These are phyloP conservation scores for Thripadectes ignobilis DNA, from an alignment of 2,797 vertebrate species.

Conservation along the genomic window DNA sequence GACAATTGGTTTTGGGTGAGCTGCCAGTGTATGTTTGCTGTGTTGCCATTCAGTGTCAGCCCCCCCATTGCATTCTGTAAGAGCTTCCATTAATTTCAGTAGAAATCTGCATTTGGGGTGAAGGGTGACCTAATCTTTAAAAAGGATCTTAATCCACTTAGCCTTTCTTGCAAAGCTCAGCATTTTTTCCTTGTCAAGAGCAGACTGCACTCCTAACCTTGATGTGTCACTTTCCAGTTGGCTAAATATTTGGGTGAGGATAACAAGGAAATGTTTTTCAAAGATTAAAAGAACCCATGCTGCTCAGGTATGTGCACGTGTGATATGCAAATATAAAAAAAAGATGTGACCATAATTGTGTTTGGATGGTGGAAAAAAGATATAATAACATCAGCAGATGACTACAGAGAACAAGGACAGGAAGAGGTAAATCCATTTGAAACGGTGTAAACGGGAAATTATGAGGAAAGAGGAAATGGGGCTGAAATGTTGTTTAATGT, in stretches of 20 bases:
- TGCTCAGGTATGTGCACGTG: conserved; percentile 2
- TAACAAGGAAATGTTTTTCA: conserved; percentile 52
- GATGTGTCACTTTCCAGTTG: conserved; percentile 64
- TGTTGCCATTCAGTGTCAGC: neutral
- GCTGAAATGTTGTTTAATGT: neutral
- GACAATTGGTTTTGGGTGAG: neutral
- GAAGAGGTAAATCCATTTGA: conserved; percentile 13
- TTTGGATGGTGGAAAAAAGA: conserved; percentile 13
- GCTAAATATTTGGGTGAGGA: conserved; percentile 44
- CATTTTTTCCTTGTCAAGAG: conserved; percentile 54
- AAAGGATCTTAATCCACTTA: conserved; percentile 66
- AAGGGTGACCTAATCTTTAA: conserved; percentile 54
- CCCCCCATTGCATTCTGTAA: neutral
- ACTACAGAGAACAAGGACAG: neutral
- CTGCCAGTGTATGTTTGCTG: neutral
- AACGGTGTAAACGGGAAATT: neutral
- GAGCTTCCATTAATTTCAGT: conserved; percentile 27
- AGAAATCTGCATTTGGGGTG: conserved; percentile 33
- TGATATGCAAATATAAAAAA: neutral
- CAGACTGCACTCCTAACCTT: conserved; percentile 61
- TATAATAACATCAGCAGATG: neutral
- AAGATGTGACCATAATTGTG: neutral
- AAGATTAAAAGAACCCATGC: neutral
- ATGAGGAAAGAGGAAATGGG: conserved; percentile 3
- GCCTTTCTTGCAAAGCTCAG: conserved; percentile 39